These are phyloP conservation scores for Arge pagana DNA, from an alignment of 2,888 invertebrate genomes.

Conservation along the genomic window DNA sequence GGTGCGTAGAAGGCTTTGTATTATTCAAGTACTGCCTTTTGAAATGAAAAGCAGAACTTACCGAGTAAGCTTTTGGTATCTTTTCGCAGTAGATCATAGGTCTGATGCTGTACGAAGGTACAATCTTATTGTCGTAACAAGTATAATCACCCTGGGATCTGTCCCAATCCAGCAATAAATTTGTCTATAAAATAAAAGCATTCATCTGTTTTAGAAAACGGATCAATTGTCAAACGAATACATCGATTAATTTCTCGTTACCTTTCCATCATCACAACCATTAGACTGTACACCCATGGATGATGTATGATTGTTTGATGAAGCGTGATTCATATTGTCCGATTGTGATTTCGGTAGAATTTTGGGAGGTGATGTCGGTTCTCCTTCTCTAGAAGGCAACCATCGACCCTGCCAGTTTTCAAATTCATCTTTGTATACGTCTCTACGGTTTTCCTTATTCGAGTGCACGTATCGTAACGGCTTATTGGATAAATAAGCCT, in stretches of 20 bases:
- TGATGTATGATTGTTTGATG: constrained; percentile 49
- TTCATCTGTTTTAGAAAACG: constrained; percentile 14
- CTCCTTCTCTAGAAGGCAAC: constrained; percentile 50
- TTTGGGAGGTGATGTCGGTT: constrained; percentile 43
- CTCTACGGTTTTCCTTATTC: not conserved
- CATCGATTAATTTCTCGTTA: constrained; percentile 42
- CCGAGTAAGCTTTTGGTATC: constrained; percentile 64
- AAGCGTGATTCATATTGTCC: constrained; percentile 26
- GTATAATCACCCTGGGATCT: constrained; percentile 63
- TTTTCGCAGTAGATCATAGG: constrained; percentile 62
- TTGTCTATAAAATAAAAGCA: constrained; percentile 58
- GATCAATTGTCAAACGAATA: not conserved
- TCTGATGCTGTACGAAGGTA: constrained; percentile 57
- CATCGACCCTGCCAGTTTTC: constrained; percentile 56
- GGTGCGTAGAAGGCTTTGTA: too few relatives aligned
- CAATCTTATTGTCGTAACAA: constrained; percentile 63
- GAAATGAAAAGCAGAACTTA: constrained; percentile 55
- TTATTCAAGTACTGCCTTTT: too few relatives aligned
- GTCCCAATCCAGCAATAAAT: constrained; percentile 68
- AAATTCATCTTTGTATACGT: not conserved
- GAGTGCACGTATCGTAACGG: too few relatives aligned
- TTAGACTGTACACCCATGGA: constrained; percentile 63
- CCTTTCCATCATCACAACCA: constrained; percentile 72
- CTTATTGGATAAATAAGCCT: too few relatives aligned
- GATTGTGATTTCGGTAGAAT: constrained; percentile 31